Conservation (phyloP, 2,888 invertebrate genomes). For the Trissolcus japonicus region DNA sequence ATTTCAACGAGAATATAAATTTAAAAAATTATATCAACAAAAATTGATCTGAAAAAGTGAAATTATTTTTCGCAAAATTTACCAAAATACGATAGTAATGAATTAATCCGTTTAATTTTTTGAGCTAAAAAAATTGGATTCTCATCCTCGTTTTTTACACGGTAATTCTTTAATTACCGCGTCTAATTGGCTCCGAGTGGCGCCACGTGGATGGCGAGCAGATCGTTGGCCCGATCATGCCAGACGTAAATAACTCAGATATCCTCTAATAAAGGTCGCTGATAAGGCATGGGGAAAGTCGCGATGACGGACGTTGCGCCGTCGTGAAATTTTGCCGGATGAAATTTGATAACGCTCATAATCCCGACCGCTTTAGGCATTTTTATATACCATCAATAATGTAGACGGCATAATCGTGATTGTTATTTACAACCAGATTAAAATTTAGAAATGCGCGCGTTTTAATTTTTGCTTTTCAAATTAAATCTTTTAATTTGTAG, state of each 20-base stretch:
- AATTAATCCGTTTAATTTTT: not conserved
- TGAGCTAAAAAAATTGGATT: slow-evolving; percentile 39
- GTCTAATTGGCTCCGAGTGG: slow-evolving; percentile 75
- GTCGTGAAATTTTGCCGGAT: slow-evolving; percentile 31
- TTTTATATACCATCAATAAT: slow-evolving; percentile 19
- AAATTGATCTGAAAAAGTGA: no score
- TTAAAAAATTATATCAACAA: no score
- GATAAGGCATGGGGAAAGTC: slow-evolving; percentile 45
- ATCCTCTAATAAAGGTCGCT: slow-evolving; percentile 46
- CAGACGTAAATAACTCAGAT: slow-evolving; percentile 55
- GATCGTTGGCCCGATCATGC: slow-evolving; percentile 54
- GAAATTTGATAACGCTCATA: slow-evolving; percentile 50
- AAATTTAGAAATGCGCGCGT: not conserved
- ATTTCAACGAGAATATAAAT: no score
- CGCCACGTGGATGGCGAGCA: slow-evolving; percentile 65
- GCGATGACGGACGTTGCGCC: slow-evolving; percentile 37
- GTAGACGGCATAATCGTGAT: slow-evolving; percentile 28
- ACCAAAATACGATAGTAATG: not conserved
- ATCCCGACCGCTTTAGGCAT: slow-evolving; percentile 20
- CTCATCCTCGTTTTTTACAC: slow-evolving; percentile 54
- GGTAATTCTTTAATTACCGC: slow-evolving; percentile 72
- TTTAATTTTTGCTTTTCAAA: no score
- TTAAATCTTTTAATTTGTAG: no score
- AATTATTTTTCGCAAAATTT: not conserved
- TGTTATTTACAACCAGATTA: slow-evolving; percentile 27